These are phyloP conservation scores for Falco novaeseelandiae DNA, from an alignment of 2,797 vertebrate genomes.

Conservation along the genomic window DNA sequence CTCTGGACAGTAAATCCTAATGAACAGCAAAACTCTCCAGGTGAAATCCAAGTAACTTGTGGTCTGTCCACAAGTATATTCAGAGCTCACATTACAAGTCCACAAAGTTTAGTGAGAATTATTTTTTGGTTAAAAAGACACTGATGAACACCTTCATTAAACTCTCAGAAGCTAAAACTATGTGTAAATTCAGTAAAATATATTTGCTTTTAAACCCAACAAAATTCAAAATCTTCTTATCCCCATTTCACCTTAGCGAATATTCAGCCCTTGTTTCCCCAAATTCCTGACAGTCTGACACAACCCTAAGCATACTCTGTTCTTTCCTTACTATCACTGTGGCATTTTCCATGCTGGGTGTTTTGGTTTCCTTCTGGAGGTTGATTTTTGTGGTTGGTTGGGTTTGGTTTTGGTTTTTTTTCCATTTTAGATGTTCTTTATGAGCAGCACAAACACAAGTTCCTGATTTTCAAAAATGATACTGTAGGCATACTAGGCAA, in stretches of 20 bases:
- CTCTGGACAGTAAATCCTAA: background rate
- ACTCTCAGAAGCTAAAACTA: background rate
- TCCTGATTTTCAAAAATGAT: background rate
- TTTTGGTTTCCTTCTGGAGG: background rate
- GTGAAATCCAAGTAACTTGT: background rate
- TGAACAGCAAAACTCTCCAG: background rate
- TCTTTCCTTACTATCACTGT: background rate
- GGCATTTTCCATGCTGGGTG: background rate
- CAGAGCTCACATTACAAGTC: background rate
- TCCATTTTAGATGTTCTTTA: background rate
- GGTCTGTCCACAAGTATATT: background rate
- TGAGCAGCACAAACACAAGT: background rate
- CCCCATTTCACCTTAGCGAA: background rate
- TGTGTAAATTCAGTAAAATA: background rate
- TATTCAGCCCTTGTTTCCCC: background rate
- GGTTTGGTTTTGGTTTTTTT: background rate
- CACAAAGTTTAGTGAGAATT: background rate
- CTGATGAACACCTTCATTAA: background rate
- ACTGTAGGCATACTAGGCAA: background rate
- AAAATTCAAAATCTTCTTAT: background rate
- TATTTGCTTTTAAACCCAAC: background rate
- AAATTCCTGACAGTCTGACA: background rate
- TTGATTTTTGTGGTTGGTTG: background rate
- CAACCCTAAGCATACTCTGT: background rate
- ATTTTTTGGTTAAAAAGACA: background rate